Conservation (phyloP, 1,140 invertebrate species). For the Pygmarrhopalites habei region DNA sequence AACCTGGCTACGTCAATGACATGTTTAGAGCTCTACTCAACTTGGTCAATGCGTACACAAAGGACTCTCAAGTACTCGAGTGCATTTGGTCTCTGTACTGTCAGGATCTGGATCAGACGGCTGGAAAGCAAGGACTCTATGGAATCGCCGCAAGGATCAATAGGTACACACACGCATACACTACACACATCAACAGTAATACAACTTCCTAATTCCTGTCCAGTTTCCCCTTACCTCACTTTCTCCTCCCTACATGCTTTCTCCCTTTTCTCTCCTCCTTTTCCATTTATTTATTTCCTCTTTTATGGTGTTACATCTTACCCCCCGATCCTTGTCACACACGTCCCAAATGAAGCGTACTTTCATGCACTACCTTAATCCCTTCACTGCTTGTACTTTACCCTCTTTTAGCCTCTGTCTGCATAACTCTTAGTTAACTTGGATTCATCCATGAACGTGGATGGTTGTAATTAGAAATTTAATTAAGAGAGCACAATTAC, state of each 20-base stretch:
- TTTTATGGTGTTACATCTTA: background rate
- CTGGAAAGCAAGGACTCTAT: constrained; percentile 50
- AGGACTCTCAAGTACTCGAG: constrained; percentile 46
- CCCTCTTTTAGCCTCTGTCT: too few species aligned
- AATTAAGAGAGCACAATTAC: too few species aligned
- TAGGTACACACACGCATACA: constrained; percentile 46
- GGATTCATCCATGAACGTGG: too few species aligned
- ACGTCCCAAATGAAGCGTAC: too few species aligned
- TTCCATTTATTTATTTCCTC: background rate
- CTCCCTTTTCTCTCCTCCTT: background rate
- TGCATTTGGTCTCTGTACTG: constrained; percentile 58
- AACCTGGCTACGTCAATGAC: constrained; percentile 47
- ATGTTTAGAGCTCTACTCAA: constrained; percentile 52
- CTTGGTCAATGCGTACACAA: constrained; percentile 51
- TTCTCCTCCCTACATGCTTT: background rate
- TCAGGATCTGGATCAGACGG: constrained; percentile 52
- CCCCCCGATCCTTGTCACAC: too few species aligned
- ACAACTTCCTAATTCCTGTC: too few species aligned
- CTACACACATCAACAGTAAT: too few species aligned
- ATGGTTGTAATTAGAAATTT: too few species aligned
- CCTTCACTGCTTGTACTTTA: too few species aligned
- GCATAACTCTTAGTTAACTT: too few species aligned
- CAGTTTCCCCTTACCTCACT: too few species aligned
- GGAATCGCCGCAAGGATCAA: constrained; percentile 56
- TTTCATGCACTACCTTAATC: too few species aligned